Evolutionary conservation across 2,797 vertebrate species (phyloP), one percentile per base, ranked within the genome.

Genomic region (Falco rusticolus): DNA sequence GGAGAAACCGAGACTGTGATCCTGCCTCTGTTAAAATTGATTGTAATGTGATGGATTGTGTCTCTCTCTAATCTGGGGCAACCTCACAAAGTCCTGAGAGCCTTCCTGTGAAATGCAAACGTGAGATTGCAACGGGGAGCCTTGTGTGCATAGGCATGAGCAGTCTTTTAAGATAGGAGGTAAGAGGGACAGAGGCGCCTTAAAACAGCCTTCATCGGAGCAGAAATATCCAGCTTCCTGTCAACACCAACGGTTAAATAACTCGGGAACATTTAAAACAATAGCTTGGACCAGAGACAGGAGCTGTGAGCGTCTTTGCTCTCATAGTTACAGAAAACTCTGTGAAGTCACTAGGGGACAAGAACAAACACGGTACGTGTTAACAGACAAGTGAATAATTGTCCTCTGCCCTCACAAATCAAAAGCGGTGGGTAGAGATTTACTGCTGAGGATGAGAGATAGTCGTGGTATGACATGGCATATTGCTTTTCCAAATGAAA

Each of bases 221-320:
- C 34, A 84, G 66, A 86, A 86, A 70, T 17, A 26, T 59, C 69
- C 74, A 13, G 43, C 34, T 85, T 92, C 78, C 77, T 92, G 48
- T 78, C 53, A 72, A 64, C 70, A 77, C 14, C 66, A 84, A 39
- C 81, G 59, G 63, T 26, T 57, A 71, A 85, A 83, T 31, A 28
- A 69, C 65, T 84, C 6, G 3, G 37, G 31, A 72, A 37, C 20
- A 63, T 88, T 95, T 93, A 72, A 87, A 90, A 89, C 75, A 96
- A 59, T 54, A 78, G 47, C n/a, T 97, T 89, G 95, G 95, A 21
- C 79, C 54, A 20, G 51, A 91, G 63, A 70, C 89, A 70, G 89
- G 90, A 86, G 53, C 57, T 45, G 60, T 89, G 43, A 72, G 47
- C 63, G 31, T 93, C 87, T 93, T 71, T 76, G 64, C 76, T 87